Percentiles rank a stretch among this genome's conserved stretches.
These are phyloP conservation scores for Lacerta bilineata DNA, from an alignment of 2,797 vertebrate species.

Conservation along the genomic window DNA sequence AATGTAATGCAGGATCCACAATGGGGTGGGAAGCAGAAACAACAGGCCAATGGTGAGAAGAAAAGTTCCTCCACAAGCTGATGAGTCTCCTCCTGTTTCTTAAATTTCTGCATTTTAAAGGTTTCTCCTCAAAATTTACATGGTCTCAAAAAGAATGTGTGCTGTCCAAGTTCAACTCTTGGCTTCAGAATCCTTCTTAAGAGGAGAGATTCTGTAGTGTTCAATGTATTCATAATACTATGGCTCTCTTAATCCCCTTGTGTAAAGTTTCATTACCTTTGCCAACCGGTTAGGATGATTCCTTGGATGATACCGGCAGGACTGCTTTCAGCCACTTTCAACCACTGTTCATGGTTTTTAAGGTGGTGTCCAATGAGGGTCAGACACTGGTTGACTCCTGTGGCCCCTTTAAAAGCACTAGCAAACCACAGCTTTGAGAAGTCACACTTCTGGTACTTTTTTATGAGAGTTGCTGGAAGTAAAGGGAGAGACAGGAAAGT, in stretches of 20 bases:
- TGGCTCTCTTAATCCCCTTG: not conserved
- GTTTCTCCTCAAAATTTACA: not conserved
- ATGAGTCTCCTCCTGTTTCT: not conserved
- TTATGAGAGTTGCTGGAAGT: conserved; percentile 85
- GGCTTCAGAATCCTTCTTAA: not conserved
- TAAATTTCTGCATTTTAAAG: not conserved
- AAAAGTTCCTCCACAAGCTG: not conserved
- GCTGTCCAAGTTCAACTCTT: not conserved
- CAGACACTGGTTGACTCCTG: conserved; percentile 85
- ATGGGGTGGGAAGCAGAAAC: not conserved
- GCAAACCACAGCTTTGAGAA: conserved; percentile 92
- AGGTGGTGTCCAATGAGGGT: conserved; percentile 89
- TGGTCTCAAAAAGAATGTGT: not conserved
- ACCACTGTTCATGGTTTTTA: conserved; percentile 91
- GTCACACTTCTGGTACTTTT: conserved; percentile 87
- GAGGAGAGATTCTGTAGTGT: not conserved
- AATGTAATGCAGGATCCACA: too few species aligned
- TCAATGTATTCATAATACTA: not conserved
- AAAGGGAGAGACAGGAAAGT: conserved; percentile 13
- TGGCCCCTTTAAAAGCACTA: conserved; percentile 97
- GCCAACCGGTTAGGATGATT: conserved; percentile 94
- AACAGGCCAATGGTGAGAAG: not conserved
- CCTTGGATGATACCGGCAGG: conserved; percentile 81
- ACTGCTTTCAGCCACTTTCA: conserved; percentile 83
- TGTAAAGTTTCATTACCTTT: conserved; percentile 83